A percentile compares a stretch with the other conserved stretches of the same genome.
Evolutionary conservation across 2,888 invertebrate species (phyloP).

Genomic region (Lithophane socia): DNA sequence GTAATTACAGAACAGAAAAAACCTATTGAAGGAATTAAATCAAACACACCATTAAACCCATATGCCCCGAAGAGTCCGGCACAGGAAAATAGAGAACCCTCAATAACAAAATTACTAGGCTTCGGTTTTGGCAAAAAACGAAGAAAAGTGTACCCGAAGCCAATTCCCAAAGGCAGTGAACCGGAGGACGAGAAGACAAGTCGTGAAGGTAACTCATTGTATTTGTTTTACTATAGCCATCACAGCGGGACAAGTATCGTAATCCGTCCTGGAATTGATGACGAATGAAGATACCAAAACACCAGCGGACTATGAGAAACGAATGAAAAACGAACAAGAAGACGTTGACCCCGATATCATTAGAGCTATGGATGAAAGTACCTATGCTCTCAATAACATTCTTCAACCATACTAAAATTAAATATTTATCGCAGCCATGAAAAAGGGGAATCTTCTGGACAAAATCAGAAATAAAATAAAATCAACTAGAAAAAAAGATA

Average conservation of each 20-base stretch:
- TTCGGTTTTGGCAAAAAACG: slow-evolving; percentile 3
- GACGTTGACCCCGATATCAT: slow-evolving; percentile 21
- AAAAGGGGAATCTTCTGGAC: slow-evolving; percentile 4
- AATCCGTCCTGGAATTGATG: slow-evolving; percentile 29
- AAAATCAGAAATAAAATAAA: not conserved
- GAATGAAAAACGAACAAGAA: not conserved
- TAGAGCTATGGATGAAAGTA: slow-evolving; percentile 38
- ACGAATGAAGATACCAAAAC: slow-evolving; percentile 23
- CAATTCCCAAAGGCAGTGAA: not conserved
- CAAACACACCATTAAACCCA: not conserved
- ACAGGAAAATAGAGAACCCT: not conserved
- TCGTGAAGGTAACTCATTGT: not conserved
- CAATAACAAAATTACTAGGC: slow-evolving; percentile 1
- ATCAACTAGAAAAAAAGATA: no score
- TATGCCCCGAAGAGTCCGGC: not conserved
- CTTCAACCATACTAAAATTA: not conserved
- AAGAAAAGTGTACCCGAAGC: slow-evolving; percentile 5
- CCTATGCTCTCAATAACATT: not conserved
- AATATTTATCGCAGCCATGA: slow-evolving; percentile 21
- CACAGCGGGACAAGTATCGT: slow-evolving; percentile 28
- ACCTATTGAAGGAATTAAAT: not conserved
- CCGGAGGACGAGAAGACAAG: not conserved
- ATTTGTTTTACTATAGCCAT: slow-evolving; percentile 31
- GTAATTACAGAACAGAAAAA: slow-evolving; percentile 22
- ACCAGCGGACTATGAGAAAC: not conserved